Conservation (phyloP, 2,113 vertebrate species). For the Nycticryphes semicollaris region DNA sequence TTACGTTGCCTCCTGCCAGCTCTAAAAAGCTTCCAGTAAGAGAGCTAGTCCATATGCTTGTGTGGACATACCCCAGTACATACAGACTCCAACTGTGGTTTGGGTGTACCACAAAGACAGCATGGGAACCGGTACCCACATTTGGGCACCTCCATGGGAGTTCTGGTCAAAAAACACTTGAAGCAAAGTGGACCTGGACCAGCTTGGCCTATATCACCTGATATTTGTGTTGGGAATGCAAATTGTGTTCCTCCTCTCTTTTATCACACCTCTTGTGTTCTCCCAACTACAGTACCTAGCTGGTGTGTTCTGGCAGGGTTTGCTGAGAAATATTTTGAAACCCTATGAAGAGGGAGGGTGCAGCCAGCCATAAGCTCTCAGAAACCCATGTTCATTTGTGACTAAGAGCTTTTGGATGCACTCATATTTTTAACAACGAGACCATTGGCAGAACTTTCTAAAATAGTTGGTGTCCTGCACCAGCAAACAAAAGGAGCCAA, state of each 20-base stretch:
- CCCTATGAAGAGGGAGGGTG: background rate
- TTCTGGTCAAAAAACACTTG: background rate
- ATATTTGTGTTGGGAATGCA: background rate
- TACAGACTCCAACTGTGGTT: background rate
- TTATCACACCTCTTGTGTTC: background rate
- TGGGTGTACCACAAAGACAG: background rate
- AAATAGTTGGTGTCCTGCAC: slow-evolving; percentile 18
- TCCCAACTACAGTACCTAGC: background rate
- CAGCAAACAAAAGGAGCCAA: slow-evolving; percentile 21
- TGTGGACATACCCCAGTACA: background rate
- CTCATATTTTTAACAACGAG: background rate
- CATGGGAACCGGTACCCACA: background rate
- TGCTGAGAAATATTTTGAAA: slow-evolving; percentile 32
- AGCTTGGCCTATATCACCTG: background rate
- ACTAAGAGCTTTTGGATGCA: slow-evolving; percentile 8
- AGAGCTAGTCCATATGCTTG: background rate
- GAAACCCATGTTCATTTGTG: background rate
- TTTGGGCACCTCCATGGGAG: background rate
- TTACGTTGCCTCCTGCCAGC: background rate
- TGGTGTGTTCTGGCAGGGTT: background rate
- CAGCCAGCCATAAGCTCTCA: background rate
- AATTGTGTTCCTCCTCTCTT: background rate
- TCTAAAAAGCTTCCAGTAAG: background rate
- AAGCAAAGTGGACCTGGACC: background rate
- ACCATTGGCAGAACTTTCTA: slow-evolving; percentile 16